Conservation (phyloP, 2,888 invertebrate genomes). For the Chydorus sphaericus region DNA sequence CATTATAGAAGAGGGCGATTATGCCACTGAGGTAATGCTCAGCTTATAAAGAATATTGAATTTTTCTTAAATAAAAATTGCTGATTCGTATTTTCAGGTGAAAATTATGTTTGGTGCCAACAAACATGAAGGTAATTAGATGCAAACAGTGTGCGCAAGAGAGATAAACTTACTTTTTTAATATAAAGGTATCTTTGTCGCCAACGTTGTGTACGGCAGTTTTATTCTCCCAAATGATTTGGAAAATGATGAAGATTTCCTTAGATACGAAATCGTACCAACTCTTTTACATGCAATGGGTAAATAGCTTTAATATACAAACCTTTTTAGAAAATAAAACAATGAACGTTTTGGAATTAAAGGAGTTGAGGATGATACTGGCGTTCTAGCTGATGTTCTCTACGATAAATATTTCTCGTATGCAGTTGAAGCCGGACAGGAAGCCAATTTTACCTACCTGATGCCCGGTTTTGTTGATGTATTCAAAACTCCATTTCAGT, state of each 20-base stretch:
- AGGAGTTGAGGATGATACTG: conserved; percentile 32
- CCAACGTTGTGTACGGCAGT: neutral
- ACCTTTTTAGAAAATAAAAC: too few relatives aligned
- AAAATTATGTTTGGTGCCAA: conserved; percentile 20
- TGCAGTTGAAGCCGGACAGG: conserved; percentile 20
- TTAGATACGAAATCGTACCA: conserved; percentile 15
- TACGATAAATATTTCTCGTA: conserved; percentile 30
- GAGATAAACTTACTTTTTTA: too few relatives aligned
- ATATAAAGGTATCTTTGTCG: conserved; percentile 18
- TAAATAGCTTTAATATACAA: too few relatives aligned
- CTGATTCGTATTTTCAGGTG: too few relatives aligned
- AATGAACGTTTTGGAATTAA: neutral
- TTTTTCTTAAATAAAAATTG: too few relatives aligned
- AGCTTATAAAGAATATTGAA: too few relatives aligned
- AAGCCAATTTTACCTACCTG: conserved; percentile 31
- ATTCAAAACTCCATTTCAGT: too few relatives aligned
- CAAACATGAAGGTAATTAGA: too few relatives aligned
- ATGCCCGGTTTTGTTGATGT: conserved; percentile 37
- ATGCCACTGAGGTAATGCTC: conserved; percentile 16
- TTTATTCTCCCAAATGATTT: conserved; percentile 17
- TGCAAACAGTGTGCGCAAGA: too few relatives aligned
- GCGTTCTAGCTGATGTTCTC: conserved; percentile 30
- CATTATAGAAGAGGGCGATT: conserved; percentile 15
- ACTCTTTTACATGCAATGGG: conserved; percentile 16
- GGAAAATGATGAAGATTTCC: conserved; percentile 14